phyloP scores from a whole-genome alignment of 2,797 vertebrate genomes.

The Margarornis squamiger region DNA sequence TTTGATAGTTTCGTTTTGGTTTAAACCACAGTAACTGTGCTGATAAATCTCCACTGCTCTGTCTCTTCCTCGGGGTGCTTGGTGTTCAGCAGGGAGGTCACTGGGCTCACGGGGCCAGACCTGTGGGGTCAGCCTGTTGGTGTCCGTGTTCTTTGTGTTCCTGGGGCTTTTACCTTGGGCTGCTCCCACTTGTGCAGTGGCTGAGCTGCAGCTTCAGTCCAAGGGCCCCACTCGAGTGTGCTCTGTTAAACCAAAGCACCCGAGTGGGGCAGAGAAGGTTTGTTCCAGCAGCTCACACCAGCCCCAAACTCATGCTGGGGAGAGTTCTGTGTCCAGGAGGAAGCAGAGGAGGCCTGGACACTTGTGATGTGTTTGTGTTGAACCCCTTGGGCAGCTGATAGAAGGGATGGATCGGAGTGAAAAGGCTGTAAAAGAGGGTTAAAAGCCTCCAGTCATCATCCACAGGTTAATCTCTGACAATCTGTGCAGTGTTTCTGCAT shows the following conservation, averaged over 20 bases:
- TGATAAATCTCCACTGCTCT: accelerated
- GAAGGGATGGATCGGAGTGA: background rate
- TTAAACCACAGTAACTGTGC: background rate
- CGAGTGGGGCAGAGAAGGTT: background rate
- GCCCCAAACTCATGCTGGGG: background rate
- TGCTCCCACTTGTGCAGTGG: background rate
- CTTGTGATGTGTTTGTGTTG: background rate
- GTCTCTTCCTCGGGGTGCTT: background rate
- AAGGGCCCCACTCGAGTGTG: background rate
- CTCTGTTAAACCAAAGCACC: background rate
- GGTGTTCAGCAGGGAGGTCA: too few relatives aligned
- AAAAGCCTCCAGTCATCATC: background rate
- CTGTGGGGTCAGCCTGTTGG: too few relatives aligned
- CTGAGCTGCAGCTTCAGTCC: background rate
- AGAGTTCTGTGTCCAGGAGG: background rate
- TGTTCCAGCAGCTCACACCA: background rate
- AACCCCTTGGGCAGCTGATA: background rate
- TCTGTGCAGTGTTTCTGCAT: background rate
- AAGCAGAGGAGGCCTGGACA: background rate
- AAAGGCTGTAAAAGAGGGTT: background rate
- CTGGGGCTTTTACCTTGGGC: background rate
- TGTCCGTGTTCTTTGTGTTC: background rate
- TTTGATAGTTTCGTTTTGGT: background rate
- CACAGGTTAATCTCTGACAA: background rate
- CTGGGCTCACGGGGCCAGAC: too few relatives aligned